A percentile compares a stretch with the other conserved stretches of the same genome.
Evolutionary conservation across 2,113 vertebrate genomes (phyloP).

Genomic region (Ceuthmochares aereus): DNA sequence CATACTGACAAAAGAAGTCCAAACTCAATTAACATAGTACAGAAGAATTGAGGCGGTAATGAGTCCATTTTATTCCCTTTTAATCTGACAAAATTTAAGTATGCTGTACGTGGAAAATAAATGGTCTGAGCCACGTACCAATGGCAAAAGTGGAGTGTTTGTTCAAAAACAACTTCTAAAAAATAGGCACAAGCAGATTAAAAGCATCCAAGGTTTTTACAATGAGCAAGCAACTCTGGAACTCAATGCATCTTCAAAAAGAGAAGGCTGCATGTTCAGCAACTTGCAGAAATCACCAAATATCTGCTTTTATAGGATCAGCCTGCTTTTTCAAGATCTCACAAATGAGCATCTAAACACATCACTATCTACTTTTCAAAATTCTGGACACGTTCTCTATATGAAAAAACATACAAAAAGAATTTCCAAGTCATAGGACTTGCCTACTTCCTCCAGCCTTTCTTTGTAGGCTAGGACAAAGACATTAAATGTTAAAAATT

Average conservation of each 20-base stretch:
- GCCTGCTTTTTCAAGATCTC: not conserved
- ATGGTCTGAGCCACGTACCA: not conserved
- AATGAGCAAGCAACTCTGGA: not conserved
- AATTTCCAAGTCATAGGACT: not conserved
- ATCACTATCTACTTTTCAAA: not conserved
- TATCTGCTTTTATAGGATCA: not conserved
- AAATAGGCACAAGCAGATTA: not conserved
- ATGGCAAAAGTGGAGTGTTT: not conserved
- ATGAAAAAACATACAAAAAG: not conserved
- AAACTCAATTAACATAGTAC: not conserved
- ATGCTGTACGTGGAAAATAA: not conserved
- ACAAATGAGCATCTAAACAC: not conserved
- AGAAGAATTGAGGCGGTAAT: not conserved
- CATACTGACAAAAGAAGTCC: not conserved
- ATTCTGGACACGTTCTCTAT: not conserved
- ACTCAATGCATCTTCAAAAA: not conserved
- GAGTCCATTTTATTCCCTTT: not conserved
- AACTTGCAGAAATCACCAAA: not conserved
- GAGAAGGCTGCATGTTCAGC: not conserved
- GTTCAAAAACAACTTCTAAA: not conserved
- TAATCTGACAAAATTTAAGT: not conserved
- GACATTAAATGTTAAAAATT: not conserved
- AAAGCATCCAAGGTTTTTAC: not conserved
- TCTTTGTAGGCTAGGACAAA: not conserved
- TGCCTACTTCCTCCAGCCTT: not conserved